A percentile compares a stretch with the other conserved stretches of the same genome.
These are phyloP conservation scores for Diarsia brunnea DNA, from an alignment of 2,888 invertebrate species.

Conservation along the genomic window DNA sequence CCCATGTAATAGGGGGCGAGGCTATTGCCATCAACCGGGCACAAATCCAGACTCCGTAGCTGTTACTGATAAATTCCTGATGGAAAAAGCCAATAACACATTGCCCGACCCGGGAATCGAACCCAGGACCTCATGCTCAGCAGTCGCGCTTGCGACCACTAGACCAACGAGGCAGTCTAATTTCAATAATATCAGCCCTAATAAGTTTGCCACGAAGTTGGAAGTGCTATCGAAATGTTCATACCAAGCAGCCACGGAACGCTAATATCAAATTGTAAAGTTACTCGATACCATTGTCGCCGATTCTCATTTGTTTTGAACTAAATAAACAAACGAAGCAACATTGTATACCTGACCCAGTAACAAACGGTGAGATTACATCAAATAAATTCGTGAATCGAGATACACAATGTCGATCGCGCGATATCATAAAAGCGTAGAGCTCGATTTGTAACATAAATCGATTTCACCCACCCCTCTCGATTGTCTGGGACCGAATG, in stretches of 20 bases:
- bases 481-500: conserved; percentile 46
- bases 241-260: background rate
- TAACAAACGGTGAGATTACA: conserved; percentile 37
- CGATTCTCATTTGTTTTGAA: conserved; percentile 23
- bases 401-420: conserved; percentile 42
- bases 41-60: no score
- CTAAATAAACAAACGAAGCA: conserved; percentile 27
- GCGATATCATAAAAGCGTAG: conserved; percentile 52
- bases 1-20: no score
- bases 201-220: background rate
- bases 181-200: background rate
- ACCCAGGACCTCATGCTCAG: no score
- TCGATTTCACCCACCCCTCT: conserved; percentile 56
- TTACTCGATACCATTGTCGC: background rate
- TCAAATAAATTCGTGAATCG: conserved; percentile 43
- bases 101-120: no score
- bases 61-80: no score
- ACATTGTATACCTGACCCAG: conserved; percentile 24
- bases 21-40: no score
- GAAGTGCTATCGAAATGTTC: background rate
- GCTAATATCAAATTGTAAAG: conserved; percentile 1
- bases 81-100: no score
- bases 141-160: no score
- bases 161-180: no score
- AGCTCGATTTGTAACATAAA: conserved; percentile 60